phyloP scores from a whole-genome alignment of 53 echinoderm and acorn worm species.

The Paelopatides confundens region DNA sequence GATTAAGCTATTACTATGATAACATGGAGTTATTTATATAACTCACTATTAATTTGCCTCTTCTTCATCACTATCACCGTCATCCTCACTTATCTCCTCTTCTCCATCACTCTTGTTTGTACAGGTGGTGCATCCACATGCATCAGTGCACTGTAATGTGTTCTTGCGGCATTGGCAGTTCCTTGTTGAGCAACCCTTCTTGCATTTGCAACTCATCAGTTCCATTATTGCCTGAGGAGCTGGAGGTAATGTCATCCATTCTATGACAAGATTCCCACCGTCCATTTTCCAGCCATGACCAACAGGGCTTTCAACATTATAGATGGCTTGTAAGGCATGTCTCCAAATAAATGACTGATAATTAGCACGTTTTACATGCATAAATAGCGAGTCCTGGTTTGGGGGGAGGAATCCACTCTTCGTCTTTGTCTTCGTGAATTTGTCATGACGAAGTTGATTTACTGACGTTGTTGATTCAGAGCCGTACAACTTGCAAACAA shows the following conservation, averaged over 20 bases:
- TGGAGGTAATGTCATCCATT: constrained; percentile 23
- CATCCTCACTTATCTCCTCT: neutral
- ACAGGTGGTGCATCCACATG: neutral
- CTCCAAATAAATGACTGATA: constrained; percentile 33
- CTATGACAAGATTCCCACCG: neutral
- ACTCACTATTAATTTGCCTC: too few species aligned
- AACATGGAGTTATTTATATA: neutral
- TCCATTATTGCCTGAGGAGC: constrained; percentile 24
- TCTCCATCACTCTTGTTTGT: neutral
- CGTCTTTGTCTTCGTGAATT: neutral
- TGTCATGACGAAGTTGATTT: neutral
- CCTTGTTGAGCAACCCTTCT: constrained; percentile 17
- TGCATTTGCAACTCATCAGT: constrained; percentile 22
- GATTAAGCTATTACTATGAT: neutral
- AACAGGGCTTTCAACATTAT: neutral
- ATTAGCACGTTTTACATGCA: constrained; percentile 14
- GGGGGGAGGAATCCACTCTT: neutral
- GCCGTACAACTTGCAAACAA: constrained; percentile 12
- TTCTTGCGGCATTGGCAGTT: constrained; percentile 13
- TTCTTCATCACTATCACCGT: constrained; percentile 17
- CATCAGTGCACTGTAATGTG: constrained; percentile 9
- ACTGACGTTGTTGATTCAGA: constrained; percentile 1
- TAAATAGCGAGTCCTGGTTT: neutral
- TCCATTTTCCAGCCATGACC: constrained; percentile 34
- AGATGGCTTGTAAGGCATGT: neutral